Conservation (phyloP, 2,797 vertebrate species). For the Oophaga sylvatica region DNA sequence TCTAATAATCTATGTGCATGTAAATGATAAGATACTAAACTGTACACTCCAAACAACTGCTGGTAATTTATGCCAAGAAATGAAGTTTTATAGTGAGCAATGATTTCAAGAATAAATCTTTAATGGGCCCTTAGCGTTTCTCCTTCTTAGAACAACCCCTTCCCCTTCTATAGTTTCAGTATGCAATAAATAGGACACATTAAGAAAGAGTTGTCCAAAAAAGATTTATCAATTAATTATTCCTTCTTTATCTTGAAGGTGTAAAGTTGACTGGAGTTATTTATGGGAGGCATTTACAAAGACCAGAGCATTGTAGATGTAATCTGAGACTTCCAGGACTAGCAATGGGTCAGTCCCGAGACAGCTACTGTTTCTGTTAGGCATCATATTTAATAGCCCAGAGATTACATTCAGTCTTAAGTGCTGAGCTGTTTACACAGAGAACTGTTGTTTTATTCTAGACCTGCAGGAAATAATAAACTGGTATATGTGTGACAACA, state of each 20-base stretch:
- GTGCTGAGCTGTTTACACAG: constrained; percentile 56
- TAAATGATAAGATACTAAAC: no score
- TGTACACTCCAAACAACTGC: no score
- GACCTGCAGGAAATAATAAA: constrained; percentile 54
- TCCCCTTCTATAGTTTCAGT: background rate
- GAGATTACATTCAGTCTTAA: constrained; percentile 47
- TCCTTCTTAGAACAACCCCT: background rate
- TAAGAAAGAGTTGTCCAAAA: background rate
- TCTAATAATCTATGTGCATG: no score
- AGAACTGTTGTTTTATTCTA: constrained; percentile 50
- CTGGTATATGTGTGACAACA: constrained; percentile 50
- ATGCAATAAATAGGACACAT: background rate
- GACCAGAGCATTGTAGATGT: constrained; percentile 51
- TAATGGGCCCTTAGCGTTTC: background rate
- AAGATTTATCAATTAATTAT: constrained; percentile 41
- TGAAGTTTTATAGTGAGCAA: no score
- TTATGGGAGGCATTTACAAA: constrained; percentile 54
- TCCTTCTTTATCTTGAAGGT: constrained; percentile 44
- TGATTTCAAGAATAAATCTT: background rate
- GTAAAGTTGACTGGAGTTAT: constrained; percentile 53
- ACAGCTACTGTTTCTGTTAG: constrained; percentile 61
- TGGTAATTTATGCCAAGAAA: no score
- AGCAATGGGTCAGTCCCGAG: constrained; percentile 53
- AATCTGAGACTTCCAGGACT: constrained; percentile 58
- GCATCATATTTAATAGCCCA: constrained; percentile 58